Base-by-base conservation (phyloP, 2,113 vertebrate species). In the Hippocampus abdominalis region DNA sequence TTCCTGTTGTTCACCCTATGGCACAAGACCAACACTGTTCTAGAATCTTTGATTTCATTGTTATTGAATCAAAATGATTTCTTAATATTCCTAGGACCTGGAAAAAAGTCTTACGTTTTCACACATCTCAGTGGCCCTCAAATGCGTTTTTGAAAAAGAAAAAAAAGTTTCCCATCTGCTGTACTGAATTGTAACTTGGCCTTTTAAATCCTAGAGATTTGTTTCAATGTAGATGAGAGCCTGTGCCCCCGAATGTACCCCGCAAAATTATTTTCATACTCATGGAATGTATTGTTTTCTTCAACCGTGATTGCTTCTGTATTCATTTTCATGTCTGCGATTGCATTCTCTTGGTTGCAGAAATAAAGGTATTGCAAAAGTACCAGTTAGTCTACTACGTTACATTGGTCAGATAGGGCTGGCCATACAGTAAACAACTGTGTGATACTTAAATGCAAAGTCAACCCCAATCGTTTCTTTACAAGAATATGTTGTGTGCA, bases 391-490 rank as follows among this genome's bases (percentile, higher is more conserved):
- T 9, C 60, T n/a, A 16, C 15, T 8, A 21, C 4, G 9, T 21
- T 13, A 61, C 29, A 36, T 16, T 60, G 15, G 56, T 59, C 16
- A 59, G 15, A 36, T 61, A 27, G 12, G 57, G 13, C 25, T 29
- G 25, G 27, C 13, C 25, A 32, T 61, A 36, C 29, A 69, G 74
- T 69, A 68, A 71, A 71, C 49, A 75, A 76, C 32, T 79, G 70
- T 48, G 61, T 56, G 53, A 23, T 56, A 25, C 11, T 57, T 57
- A 15, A 0, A 32, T 32, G 32, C 32, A 5, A 32, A 32, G 32
- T 32, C 32, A 32, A 32, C 32, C 32, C 4, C 32, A 32, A 32
- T 32, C 32, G 32, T 36, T 36, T 36, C 32, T 36, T 36, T 36
- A 36, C 32, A 36, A 36, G 32, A 36, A 36, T 36, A 36, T 36